Evolutionary conservation across 2,113 vertebrate genomes (phyloP), one percentile per base, ranked within the genome.

Genomic region (Actenoides lindsayi): DNA sequence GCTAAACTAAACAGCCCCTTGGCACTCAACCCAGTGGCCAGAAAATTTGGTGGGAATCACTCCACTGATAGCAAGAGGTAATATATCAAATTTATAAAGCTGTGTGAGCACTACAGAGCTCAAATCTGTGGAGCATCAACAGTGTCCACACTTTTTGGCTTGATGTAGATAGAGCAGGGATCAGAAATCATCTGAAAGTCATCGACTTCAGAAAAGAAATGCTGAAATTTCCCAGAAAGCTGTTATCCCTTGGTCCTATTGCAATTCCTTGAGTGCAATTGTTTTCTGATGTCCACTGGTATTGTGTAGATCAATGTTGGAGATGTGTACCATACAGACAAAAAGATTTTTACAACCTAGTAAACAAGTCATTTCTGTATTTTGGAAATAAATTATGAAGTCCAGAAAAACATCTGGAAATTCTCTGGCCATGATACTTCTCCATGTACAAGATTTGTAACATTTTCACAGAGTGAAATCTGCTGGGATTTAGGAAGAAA

Each of bases 381-480:
- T 93, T 84, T 57, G 27, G 10, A 94, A 90, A 69, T 56, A 68
- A 59, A 9, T 73, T 17, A 87, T 63, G 53, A 78, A 91, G n/a
- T 37, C 35, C 35, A 93, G 75, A 85, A 90, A 71, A 94, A 91
- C 94, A 95, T 95, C 78, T 97, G 94, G 84, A 94, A 94, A 90
- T 89, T 89, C 62, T 93, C 78, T 92, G 64, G 83, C 37, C 16
- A 25, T 21, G 59, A 83, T 56, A 62, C 62, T 74, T 91, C 44
- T 95, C 84, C 82, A 90, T 3, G 4, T 88, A 87, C 91, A 96
- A 93, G 62, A 87, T 89, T 82, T 85, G 25, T 89, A 93, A 50
- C 67, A 94, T 96, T 94, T 97, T 96, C 94, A 97, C 41, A 62
- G 89, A 89, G 77, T 93, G 91, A 95, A 56, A 87, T 95, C 90